A percentile compares a stretch with the other conserved stretches of the same genome.
Conservation (phyloP, 2,888 invertebrate species). For the Scaptomyza parva region DNA sequence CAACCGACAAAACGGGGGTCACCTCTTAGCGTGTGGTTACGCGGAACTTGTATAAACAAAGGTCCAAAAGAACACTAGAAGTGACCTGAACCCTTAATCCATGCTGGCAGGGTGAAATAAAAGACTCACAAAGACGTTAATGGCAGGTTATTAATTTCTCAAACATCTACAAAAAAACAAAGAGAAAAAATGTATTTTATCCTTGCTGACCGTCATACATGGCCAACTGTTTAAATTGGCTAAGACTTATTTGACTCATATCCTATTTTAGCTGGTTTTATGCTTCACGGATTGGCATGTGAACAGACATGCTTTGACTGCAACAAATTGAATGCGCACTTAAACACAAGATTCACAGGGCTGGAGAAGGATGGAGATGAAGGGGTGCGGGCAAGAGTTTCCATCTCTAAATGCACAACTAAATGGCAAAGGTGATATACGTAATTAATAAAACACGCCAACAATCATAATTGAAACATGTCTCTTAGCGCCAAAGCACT, state of each 20-base stretch:
- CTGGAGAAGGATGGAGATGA: not conserved
- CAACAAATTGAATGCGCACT: slow-evolving; percentile 42
- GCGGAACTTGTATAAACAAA: no score
- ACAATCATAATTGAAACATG: slow-evolving; percentile 82
- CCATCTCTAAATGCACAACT: slow-evolving; percentile 60
- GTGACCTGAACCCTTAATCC: no score
- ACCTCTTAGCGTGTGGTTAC: no score
- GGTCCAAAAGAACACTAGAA: no score
- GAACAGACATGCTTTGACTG: slow-evolving; percentile 19
- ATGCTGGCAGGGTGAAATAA: no score
- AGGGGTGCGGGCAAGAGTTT: not conserved
- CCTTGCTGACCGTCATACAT: slow-evolving; percentile 52
- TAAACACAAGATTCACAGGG: slow-evolving; percentile 32
- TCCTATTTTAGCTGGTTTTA: slow-evolving; percentile 30
- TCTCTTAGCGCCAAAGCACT: slow-evolving; percentile 82
- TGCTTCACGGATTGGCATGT: slow-evolving; percentile 34
- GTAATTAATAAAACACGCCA: slow-evolving; percentile 81
- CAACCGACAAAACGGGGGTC: no score
- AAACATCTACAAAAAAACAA: no score
- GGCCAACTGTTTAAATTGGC: slow-evolving; percentile 64
- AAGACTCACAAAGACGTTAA: no score
- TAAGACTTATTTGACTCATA: slow-evolving; percentile 26
- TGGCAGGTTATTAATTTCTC: no score
- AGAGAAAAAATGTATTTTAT: no score
- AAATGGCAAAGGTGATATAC: slow-evolving; percentile 61